Evolutionary conservation across 1,140 invertebrate genomes (phyloP).

Genomic region (Triops longicaudatus): DNA sequence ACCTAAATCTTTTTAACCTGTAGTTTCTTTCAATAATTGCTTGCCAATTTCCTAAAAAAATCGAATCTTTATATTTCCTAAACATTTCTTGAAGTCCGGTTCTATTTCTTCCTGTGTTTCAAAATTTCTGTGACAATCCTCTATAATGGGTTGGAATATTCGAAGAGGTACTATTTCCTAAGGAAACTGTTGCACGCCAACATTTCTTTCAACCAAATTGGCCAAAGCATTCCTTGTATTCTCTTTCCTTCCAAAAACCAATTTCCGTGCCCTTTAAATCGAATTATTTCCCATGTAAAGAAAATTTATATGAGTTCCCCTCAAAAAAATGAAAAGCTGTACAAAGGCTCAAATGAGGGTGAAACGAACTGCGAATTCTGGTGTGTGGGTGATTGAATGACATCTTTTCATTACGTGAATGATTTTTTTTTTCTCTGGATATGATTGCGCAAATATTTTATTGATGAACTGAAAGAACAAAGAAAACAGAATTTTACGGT

Average conservation of each 20-base stretch:
- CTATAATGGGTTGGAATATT: too few relatives aligned
- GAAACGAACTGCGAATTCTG: background rate
- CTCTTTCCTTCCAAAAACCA: too few relatives aligned
- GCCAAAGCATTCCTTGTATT: too few relatives aligned
- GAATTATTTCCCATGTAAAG: background rate
- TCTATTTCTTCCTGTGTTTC: too few relatives aligned
- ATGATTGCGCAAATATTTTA: constrained; percentile 12
- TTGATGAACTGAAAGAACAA: background rate
- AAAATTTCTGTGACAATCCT: too few relatives aligned
- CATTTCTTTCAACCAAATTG: too few relatives aligned
- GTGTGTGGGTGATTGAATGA: background rate
- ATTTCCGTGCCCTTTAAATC: background rate
- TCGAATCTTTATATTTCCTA: too few relatives aligned
- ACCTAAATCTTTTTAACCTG: background rate
- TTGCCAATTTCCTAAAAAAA: too few relatives aligned
- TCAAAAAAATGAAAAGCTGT: background rate
- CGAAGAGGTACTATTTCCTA: too few relatives aligned
- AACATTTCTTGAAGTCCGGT: too few relatives aligned
- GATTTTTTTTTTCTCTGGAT: background rate
- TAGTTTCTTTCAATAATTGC: background rate
- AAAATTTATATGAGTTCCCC: background rate
- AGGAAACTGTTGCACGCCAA: too few relatives aligned
- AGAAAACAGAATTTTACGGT: background rate
- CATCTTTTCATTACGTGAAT: background rate
- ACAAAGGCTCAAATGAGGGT: background rate